These are phyloP conservation scores for Acleris laterana DNA, from an alignment of 2,888 invertebrate genomes.

Conservation along the genomic window DNA sequence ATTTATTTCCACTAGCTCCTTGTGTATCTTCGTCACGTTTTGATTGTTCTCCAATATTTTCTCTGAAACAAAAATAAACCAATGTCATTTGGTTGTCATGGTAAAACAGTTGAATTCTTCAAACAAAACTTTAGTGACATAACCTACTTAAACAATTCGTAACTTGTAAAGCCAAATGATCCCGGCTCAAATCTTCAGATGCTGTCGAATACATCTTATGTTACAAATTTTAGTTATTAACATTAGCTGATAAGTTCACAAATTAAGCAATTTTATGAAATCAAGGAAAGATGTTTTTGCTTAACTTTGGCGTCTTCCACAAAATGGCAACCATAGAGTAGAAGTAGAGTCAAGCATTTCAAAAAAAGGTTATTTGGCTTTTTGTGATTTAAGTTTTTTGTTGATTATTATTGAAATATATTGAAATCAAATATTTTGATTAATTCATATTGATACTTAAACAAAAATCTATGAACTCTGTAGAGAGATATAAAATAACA, in stretches of 20 bases:
- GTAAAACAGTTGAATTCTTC: conserved; percentile 62
- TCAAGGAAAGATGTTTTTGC: conserved; percentile 39
- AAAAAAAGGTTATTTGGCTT: conserved; percentile 8
- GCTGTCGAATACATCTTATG: conserved; percentile 79
- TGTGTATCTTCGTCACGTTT: conserved; percentile 67
- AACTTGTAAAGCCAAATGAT: conserved; percentile 68
- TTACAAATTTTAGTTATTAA: conserved; percentile 46
- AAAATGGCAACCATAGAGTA: conserved; percentile 54
- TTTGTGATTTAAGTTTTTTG: background rate
- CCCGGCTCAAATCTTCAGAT: conserved; percentile 70
- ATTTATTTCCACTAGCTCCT: conserved; percentile 76
- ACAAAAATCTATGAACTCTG: too few species aligned
- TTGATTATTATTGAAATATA: too few species aligned
- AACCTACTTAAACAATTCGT: conserved; percentile 77
- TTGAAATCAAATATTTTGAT: too few species aligned
- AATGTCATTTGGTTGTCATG: conserved; percentile 35
- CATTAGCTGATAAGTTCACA: conserved; percentile 51
- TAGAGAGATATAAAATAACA: too few species aligned
- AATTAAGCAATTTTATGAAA: conserved; percentile 33
- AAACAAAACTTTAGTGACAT: conserved; percentile 69
- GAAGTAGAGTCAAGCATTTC: conserved; percentile 40
- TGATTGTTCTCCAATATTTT: conserved; percentile 66
- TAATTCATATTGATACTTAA: too few species aligned
- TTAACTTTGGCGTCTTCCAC: conserved; percentile 37
- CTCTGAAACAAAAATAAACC: conserved; percentile 63